Percentiles rank a stretch among this genome's conserved stretches.
These are phyloP conservation scores for Pseudomyrmex sp. DNA, from an alignment of 1,140 invertebrate species.

Conservation along the genomic window DNA sequence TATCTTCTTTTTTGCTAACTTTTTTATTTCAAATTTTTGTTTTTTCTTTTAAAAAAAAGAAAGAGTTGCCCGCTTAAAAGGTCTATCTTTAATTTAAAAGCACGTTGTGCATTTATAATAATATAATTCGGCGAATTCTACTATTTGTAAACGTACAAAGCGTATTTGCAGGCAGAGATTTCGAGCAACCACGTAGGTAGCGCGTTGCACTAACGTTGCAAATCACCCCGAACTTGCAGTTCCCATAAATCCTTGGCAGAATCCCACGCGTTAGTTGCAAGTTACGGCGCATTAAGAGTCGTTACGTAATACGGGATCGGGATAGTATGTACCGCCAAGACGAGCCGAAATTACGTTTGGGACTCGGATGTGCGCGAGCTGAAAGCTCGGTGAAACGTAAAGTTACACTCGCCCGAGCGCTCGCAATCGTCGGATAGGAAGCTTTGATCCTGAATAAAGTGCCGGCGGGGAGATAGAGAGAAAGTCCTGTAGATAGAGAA, in stretches of 20 bases:
- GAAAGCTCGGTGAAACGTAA: constrained; percentile 50
- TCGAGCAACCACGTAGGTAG: background rate
- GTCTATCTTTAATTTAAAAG: too few species aligned
- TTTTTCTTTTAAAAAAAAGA: background rate
- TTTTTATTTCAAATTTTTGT: background rate
- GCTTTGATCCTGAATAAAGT: constrained; percentile 58
- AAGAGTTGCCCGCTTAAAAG: too few species aligned
- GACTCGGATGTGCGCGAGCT: constrained; percentile 25
- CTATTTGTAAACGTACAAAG: background rate
- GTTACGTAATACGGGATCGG: constrained; percentile 65
- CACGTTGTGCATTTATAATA: too few species aligned
- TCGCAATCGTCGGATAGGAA: constrained; percentile 44
- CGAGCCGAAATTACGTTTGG: constrained; percentile 64
- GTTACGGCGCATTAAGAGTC: constrained; percentile 26
- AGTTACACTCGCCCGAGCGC: constrained; percentile 45
- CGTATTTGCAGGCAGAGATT: constrained; percentile 7
- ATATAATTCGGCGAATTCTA: background rate
- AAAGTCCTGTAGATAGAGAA: constrained; percentile 42
- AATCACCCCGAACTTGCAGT: constrained; percentile 30
- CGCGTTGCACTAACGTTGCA: background rate
- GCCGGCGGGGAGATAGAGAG: constrained; percentile 37
- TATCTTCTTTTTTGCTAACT: background rate
- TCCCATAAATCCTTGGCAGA: constrained; percentile 25
- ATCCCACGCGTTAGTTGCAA: constrained; percentile 26
- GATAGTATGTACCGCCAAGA: constrained; percentile 38